Evolutionary conservation across 2,888 invertebrate species (phyloP), one percentile per base, ranked within the genome.

Genomic region (Ctenicera cuprea): DNA sequence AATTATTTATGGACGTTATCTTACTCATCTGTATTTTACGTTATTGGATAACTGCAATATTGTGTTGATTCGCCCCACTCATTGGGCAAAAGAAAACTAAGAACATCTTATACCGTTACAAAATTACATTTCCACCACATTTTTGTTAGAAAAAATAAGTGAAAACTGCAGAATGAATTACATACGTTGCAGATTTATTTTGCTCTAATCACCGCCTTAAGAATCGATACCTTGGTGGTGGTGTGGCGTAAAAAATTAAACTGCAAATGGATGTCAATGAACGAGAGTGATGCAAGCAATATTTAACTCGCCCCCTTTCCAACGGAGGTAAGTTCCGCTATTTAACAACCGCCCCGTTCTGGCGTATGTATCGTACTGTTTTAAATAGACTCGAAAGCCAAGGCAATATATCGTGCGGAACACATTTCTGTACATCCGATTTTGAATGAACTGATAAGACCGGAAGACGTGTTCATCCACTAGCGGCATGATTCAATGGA

Each of bases 371-470:
- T 52, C 41, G 18, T 18, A 64, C 41, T 70, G 63, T 70, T 63
- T 70, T 72, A 74, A 71, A 66, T 74, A 65, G 33, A 37, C 38
- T 37, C 50, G 43, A 52, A 61, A 67, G 43, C 61, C 22, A 59
- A 41, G 67, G 70, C 59, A 72, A 76, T 79, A 78, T 77, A 78
- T 77, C 69, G 75, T 71, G 59, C 77, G 69, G 77, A 77, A 78
- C 78, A 82, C 79, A 81, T 81, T 78, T 81, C 80, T 79, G 80
- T 75, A 79, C 80, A 81, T 80, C 82, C 81, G 81, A 81, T 80
- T 77, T 77, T 79, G 78, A 81, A 80, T 80, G 80, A 78, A 77
- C 79, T 79, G 80, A 82, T 82, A 81, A 81, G 80, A 75, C 78
- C 77, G 82, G 82, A 81, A 78, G 79, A 78, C 75, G 70, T 80